Percentiles rank a stretch among this genome's conserved stretches.
Evolutionary conservation across 2,797 vertebrate species (phyloP).

Genomic region (Anabacerthia variegaticeps): DNA sequence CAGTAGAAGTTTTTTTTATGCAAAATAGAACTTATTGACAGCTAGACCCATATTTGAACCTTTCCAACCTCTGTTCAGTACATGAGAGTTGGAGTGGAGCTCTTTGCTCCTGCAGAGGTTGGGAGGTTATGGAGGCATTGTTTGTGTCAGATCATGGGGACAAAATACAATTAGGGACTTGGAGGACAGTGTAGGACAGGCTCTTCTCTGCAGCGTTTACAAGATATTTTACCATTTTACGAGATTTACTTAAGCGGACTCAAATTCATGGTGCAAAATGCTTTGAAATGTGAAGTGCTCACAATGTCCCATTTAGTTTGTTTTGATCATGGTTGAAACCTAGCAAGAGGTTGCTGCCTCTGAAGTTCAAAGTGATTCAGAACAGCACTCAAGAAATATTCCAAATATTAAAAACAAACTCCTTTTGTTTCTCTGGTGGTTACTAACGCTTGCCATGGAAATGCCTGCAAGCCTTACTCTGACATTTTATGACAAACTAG

Average conservation of each 20-base stretch:
- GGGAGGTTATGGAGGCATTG: background rate
- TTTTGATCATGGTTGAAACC: background rate
- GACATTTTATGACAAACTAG: background rate
- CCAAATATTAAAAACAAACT: background rate
- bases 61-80: background rate
- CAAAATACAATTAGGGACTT: background rate
- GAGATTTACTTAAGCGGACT: constrained; percentile 1
- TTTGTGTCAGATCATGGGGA: background rate
- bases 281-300: background rate
- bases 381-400: constrained; percentile 24
- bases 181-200: background rate
- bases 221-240: background rate
- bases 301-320: background rate
- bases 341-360: background rate
- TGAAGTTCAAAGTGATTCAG: constrained; percentile 12
- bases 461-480: background rate
- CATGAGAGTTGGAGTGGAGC: background rate
- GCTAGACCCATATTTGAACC: background rate
- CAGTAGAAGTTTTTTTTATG: constrained; percentile 12
- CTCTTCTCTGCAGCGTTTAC: background rate
- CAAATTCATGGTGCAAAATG: background rate
- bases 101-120: background rate
- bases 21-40: background rate
- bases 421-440: background rate
- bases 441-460: background rate